Percentiles rank a stretch among this genome's conserved stretches.
Conservation (phyloP, 2,113 vertebrate species). For the Phyllopteryx taeniolatus region DNA sequence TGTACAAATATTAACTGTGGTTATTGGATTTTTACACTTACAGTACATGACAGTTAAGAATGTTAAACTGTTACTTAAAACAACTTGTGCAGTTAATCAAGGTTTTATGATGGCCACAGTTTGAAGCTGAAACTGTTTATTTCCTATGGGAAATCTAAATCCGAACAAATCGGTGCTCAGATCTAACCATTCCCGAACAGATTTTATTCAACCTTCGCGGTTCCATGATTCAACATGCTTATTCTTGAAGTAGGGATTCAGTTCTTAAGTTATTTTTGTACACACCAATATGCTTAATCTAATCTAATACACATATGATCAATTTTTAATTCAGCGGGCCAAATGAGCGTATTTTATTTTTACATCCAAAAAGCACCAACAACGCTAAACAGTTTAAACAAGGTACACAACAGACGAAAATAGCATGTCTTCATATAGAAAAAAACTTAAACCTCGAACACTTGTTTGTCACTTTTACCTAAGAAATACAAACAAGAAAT, state of each 20-base stretch:
- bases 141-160: background rate
- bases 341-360: too few species aligned
- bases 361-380: background rate
- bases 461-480: background rate
- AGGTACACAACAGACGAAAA: background rate
- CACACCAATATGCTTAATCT: background rate
- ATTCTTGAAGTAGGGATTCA: background rate
- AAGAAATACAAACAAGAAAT: background rate
- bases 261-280: background rate
- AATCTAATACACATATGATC: too few species aligned
- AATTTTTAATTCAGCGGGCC: background rate
- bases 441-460: background rate
- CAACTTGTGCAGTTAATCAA: background rate
- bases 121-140: background rate
- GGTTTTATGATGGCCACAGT: background rate
- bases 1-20: too few species aligned
- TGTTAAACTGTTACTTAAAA: constrained; percentile 1
- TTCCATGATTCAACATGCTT: background rate
- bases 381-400: background rate
- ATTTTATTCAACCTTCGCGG: background rate
- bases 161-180: background rate
- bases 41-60: background rate
- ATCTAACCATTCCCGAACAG: background rate
- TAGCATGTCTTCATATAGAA: background rate
- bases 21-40: background rate